Base-by-base conservation (phyloP, 2,797 vertebrate species). In the Poecilia velifera region DNA sequence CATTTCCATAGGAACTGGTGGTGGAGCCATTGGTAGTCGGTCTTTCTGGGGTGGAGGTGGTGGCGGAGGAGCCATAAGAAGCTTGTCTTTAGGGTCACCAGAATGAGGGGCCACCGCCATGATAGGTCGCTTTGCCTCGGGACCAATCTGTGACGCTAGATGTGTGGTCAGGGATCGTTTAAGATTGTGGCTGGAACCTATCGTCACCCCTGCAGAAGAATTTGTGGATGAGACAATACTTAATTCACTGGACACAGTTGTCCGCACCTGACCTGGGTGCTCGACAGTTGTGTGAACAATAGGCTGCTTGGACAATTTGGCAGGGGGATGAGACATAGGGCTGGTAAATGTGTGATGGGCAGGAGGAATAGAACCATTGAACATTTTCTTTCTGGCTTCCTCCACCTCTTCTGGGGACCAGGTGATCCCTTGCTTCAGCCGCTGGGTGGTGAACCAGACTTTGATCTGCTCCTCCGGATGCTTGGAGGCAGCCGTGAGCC, bases 391-490 rank as follows among this genome's bases (percentile, higher is more conserved):
- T 76, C 98, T 95, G 39, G 98, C 98, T 86, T 99, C 98, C 74
- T 99, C 98, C n/a, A 99, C 98, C 91, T 99, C 98, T 90, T 99
- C 98, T 0, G 98, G 98, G 78, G 98, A 98, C 98, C 98, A 99
- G 77, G 98, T 99, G 94, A 99, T 99, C 70, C 98, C 98, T 0
- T 99, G 98, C 85, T 99, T 99, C 78, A 99, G 91, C 76, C 98
- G 95, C 62, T 99, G 98, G 0, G 98, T 98, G 77, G 98, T 98
- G 81, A 99, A 99, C 98, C 98, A 99, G 83, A 98, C 97, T 72
- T 97, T 96, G 89, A 99, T 99, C 90, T 99, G 98, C 16, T 99
- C 97, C 86, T 99, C 98, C 0, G 98, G 97, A 90, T 99, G 97
- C 74, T 97, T 98, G 49, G 98, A 99, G 2, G 97, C 97, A 0